These are phyloP conservation scores for Pollenia angustigena DNA, from an alignment of 2,888 invertebrate species.

Conservation along the genomic window DNA sequence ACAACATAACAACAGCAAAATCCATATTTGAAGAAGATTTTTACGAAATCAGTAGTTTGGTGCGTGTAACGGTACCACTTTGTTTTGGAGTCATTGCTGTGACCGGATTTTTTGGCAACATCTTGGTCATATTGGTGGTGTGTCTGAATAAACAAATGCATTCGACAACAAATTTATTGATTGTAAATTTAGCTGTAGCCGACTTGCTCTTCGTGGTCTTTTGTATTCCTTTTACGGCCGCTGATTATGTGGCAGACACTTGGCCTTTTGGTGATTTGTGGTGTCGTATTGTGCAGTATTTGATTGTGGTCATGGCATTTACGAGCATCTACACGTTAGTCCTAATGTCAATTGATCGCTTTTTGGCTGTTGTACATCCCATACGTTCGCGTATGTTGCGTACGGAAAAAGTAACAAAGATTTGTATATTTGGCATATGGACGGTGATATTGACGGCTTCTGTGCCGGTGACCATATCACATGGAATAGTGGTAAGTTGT, in stretches of 20 bases:
- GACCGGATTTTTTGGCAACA: slow-evolving; percentile 94
- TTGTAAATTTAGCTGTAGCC: slow-evolving; percentile 94
- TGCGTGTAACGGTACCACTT: slow-evolving; percentile 88
- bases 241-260: slow-evolving; percentile 91
- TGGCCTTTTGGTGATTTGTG: slow-evolving; percentile 96
- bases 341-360: slow-evolving; percentile 95
- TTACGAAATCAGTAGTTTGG: slow-evolving; percentile 73
- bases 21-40: slow-evolving; percentile 52
- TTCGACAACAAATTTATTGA: slow-evolving; percentile 96
- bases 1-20: slow-evolving; percentile 5
- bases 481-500: slow-evolving; percentile 87
- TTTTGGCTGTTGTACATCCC: slow-evolving; percentile 96
- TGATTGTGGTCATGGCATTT: slow-evolving; percentile 95
- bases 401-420: slow-evolving; percentile 91
- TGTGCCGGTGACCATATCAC: slow-evolving; percentile 89
- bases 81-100: slow-evolving; percentile 94
- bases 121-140: slow-evolving; percentile 94
- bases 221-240: slow-evolving; percentile 96
- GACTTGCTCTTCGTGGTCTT: slow-evolving; percentile 95
- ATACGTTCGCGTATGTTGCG: slow-evolving; percentile 93
- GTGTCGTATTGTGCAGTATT: slow-evolving; percentile 95
- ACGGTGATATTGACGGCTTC: slow-evolving; percentile 89
- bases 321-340: slow-evolving; percentile 97
- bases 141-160: slow-evolving; percentile 95
- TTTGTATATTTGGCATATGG: slow-evolving; percentile 92